phyloP scores from a whole-genome alignment of 2,888 invertebrate species.

The Cenopis cana region DNA sequence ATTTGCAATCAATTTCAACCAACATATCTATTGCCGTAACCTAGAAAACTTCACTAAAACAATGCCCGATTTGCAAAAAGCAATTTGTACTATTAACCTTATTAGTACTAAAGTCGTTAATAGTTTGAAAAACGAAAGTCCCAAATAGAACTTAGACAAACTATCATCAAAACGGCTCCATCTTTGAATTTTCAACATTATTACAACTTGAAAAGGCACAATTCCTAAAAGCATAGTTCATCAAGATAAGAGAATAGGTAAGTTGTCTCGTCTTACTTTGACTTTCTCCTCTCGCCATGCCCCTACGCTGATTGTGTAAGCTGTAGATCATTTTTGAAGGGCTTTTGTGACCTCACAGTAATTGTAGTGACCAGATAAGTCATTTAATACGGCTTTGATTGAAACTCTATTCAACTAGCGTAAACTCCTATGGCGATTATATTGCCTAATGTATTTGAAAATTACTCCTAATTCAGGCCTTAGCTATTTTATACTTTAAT shows the following conservation, averaged over 20 bases:
- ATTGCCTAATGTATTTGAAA: too few species aligned
- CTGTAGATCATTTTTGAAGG: conserved; percentile 36
- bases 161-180: background rate
- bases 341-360: conserved; percentile 18
- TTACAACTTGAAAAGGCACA: background rate
- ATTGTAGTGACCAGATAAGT: conserved; percentile 12
- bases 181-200: background rate
- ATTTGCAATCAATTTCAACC: conserved; percentile 17
- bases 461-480: too few species aligned
- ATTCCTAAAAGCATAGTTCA: background rate
- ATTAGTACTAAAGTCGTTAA: conserved; percentile 32
- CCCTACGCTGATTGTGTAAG: conserved; percentile 37
- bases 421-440: background rate
- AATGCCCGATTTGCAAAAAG: conserved; percentile 28
- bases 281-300: conserved; percentile 33
- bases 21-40: conserved; percentile 17
- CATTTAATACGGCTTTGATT: conserved; percentile 9
- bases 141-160: background rate
- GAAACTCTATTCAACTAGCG: conserved; percentile 1
- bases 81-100: conserved; percentile 35
- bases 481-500: too few species aligned
- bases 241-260: conserved; percentile 7
- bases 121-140: conserved; percentile 42
- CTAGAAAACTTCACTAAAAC: conserved; percentile 20
- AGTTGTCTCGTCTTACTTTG: conserved; percentile 3